phyloP scores from a whole-genome alignment of 2,888 invertebrate genomes.

The Agriopis leucophaearia region DNA sequence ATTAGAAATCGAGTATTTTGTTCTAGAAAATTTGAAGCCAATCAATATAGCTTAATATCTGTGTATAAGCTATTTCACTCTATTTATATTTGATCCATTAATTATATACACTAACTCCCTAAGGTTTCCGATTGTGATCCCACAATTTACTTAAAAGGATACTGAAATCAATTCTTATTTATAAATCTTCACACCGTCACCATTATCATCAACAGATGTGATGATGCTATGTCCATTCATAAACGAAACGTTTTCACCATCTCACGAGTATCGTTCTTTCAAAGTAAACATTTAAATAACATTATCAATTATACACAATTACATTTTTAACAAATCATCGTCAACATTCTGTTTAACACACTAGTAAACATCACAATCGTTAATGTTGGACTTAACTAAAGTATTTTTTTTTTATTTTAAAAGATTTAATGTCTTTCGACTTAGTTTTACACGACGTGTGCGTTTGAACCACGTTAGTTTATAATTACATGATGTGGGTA shows the following conservation, averaged over 20 bases:
- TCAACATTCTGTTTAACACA: conserved; percentile 66
- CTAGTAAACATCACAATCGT: conserved; percentile 82
- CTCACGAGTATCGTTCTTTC: conserved; percentile 32
- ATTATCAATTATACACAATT: conserved; percentile 53
- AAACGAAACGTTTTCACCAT: conserved; percentile 31
- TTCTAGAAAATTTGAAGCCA: conserved; percentile 41
- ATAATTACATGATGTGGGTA: conserved; percentile 45
- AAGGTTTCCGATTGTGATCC: conserved; percentile 73
- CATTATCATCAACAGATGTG: conserved; percentile 28
- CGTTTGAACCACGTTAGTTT: conserved; percentile 77
- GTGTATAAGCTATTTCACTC: conserved; percentile 47
- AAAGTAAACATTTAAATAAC: conserved; percentile 46
- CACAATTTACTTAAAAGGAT: conserved; percentile 74
- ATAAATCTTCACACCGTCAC: conserved; percentile 16
- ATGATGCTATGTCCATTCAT: conserved; percentile 36
- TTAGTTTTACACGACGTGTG: conserved; percentile 73
- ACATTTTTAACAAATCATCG: conserved; percentile 79
- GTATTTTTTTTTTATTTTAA: conserved; percentile 61
- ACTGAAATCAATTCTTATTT: conserved; percentile 52
- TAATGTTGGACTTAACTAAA: conserved; percentile 76
- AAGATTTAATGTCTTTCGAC: conserved; percentile 77
- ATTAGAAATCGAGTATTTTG: conserved; percentile 16
- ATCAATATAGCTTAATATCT: conserved; percentile 41
- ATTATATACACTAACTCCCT: conserved; percentile 71
- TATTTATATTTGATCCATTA: conserved; percentile 71